phyloP scores from a whole-genome alignment of 2,797 vertebrate species.

The Dicrostonyx torquatus region DNA sequence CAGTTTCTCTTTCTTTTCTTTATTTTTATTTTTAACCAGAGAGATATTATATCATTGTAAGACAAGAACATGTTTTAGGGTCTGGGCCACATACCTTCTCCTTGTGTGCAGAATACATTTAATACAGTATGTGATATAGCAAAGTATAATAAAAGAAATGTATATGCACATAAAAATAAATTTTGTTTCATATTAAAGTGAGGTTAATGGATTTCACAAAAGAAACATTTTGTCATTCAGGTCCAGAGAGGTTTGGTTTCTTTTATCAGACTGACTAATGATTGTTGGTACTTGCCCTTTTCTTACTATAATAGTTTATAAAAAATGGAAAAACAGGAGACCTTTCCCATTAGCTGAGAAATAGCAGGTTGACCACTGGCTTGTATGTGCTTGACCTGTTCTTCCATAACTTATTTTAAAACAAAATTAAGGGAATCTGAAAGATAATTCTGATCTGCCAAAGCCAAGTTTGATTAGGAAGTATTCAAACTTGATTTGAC shows the following conservation, averaged over 20 bases:
- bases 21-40: neutral
- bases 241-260: constrained; percentile 74
- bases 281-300: constrained; percentile 81
- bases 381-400: constrained; percentile 52
- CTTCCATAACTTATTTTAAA: constrained; percentile 64
- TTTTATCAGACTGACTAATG: constrained; percentile 82
- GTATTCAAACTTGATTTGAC: constrained; percentile 19
- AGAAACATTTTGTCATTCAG: constrained; percentile 77
- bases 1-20: neutral
- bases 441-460: neutral
- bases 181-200: constrained; percentile 69
- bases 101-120: constrained; percentile 64
- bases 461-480: constrained; percentile 27
- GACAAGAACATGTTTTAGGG: constrained; percentile 73
- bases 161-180: constrained; percentile 71
- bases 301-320: constrained; percentile 76
- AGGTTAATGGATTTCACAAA: constrained; percentile 83
- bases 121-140: constrained; percentile 55
- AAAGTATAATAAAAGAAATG: constrained; percentile 77
- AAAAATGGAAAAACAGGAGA: constrained; percentile 74
- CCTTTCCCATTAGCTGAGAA: constrained; percentile 61
- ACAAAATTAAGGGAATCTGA: constrained; percentile 58
- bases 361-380: constrained; percentile 69
- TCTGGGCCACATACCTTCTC: constrained; percentile 57
- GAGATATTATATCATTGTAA: constrained; percentile 58